These are phyloP conservation scores for Psilopsiagon aymara DNA, from an alignment of 2,113 vertebrate species.

Conservation along the genomic window DNA sequence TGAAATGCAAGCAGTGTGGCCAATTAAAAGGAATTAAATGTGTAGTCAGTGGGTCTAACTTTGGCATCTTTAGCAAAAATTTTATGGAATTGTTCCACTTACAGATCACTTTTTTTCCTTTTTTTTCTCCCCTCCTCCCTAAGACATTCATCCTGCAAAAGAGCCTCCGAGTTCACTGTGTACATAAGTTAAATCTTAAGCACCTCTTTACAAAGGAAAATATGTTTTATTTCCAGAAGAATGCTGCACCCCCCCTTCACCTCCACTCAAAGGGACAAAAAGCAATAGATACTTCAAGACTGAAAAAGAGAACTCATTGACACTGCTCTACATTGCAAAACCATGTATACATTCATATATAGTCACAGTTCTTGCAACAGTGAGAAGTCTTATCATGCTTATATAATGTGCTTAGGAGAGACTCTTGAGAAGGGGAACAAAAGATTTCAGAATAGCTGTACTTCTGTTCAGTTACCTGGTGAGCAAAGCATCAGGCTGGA, in stretches of 20 bases:
- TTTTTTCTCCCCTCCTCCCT: not conserved
- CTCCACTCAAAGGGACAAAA: not conserved
- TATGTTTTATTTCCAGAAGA: not conserved
- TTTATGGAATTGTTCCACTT: not conserved
- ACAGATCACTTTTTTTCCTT: not conserved
- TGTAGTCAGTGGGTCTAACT: not conserved
- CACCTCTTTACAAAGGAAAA: not conserved
- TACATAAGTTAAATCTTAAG: not conserved
- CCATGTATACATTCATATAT: not conserved
- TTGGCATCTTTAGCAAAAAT: not conserved
- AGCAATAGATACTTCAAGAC: not conserved
- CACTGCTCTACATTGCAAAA: not conserved
- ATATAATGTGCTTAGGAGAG: not conserved
- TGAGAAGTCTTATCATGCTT: not conserved
- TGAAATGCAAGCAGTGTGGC: not conserved
- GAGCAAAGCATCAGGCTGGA: not conserved
- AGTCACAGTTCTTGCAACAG: not conserved
- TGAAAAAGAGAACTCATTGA: not conserved
- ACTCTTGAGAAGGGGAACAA: conserved; percentile 19
- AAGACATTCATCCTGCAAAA: not conserved
- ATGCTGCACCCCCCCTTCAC: not conserved
- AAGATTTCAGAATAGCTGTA: conserved; percentile 42
- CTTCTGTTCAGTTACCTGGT: conserved; percentile 22
- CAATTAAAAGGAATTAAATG: not conserved
- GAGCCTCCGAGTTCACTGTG: not conserved